These are phyloP conservation scores for Lepidothrix coronata DNA, from an alignment of 2,113 vertebrate genomes.

Conservation along the genomic window DNA sequence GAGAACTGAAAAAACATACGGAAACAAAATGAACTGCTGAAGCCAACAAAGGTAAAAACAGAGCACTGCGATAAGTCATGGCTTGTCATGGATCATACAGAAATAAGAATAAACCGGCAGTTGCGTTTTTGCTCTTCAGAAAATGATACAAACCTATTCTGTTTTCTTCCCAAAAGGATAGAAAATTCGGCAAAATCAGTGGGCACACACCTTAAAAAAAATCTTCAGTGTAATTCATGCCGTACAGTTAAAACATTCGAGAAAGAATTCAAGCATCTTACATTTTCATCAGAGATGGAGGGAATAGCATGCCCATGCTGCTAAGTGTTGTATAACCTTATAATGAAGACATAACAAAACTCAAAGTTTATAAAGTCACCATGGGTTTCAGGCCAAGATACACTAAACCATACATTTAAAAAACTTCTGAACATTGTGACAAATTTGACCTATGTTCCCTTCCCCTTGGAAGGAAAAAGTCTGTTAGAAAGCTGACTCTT, in stretches of 20 bases:
- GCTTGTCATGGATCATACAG: not conserved
- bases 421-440: not conserved
- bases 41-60: constrained; percentile 37
- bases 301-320: not conserved
- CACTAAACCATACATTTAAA: not conserved
- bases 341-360: not conserved
- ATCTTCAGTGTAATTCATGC: not conserved
- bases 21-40: constrained; percentile 68
- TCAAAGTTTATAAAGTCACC: not conserved
- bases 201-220: not conserved
- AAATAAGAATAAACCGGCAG: not conserved
- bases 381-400: not conserved
- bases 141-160: not conserved
- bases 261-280: not conserved
- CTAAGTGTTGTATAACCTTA: not conserved
- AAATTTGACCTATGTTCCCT: not conserved
- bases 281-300: not conserved
- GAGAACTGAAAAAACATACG: constrained; percentile 80
- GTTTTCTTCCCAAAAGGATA: not conserved
- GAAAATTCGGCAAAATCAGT: not conserved
- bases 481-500: not conserved
- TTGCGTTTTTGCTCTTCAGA: not conserved
- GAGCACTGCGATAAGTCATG: constrained; percentile 19
- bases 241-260: not conserved
- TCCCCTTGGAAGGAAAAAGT: not conserved